Evolutionary conservation across 2,888 invertebrate species (phyloP), one percentile per base, ranked within the genome.

Genomic region (Microdon myrmicae): DNA sequence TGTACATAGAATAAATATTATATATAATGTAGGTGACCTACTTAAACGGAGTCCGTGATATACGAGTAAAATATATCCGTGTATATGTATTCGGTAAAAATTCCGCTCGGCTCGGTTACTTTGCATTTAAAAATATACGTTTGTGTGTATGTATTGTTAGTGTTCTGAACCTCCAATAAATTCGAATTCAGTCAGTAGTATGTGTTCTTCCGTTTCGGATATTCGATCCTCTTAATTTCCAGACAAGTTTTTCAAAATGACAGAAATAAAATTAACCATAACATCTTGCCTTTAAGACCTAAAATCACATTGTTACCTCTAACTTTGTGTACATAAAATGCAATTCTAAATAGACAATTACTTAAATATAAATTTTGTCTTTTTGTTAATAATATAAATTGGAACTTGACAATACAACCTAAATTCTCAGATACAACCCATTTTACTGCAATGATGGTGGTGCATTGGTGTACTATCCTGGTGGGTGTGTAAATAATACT

Each of bases 151-250:
- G n/a, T n/a, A n/a, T n/a, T n/a, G n/a, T n/a, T n/a, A n/a, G n/a
- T n/a, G n/a, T n/a, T n/a, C n/a, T n/a, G n/a, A n/a, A n/a, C n/a
- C n/a, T 37, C 43, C 17, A 48, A 48, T 60, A 49, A 49, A 48
- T 55, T 56, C 28, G 39, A 56, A 43, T 64, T 64, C 64, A 64
- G 64, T 64, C 64, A 47, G 53, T 53, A 53, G 51, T 51, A 41
- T 58, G 26, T 35, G 4, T 43, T 38, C 9, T 48, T 25, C 29
- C 13, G 10, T 29, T 29, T 22, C 31, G 6, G n/a, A n/a, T n/a
- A n/a, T n/a, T n/a, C n/a, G n/a, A n/a, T n/a, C n/a, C n/a, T n/a
- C n/a, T n/a, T n/a, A n/a, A n/a, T n/a, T n/a, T n/a, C n/a, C n/a
- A n/a, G n/a, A n/a, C n/a, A n/a, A n/a, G n/a, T n/a, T n/a, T n/a